Conservation (phyloP, 2,888 invertebrate species). For the Mellilla xanthometata region DNA sequence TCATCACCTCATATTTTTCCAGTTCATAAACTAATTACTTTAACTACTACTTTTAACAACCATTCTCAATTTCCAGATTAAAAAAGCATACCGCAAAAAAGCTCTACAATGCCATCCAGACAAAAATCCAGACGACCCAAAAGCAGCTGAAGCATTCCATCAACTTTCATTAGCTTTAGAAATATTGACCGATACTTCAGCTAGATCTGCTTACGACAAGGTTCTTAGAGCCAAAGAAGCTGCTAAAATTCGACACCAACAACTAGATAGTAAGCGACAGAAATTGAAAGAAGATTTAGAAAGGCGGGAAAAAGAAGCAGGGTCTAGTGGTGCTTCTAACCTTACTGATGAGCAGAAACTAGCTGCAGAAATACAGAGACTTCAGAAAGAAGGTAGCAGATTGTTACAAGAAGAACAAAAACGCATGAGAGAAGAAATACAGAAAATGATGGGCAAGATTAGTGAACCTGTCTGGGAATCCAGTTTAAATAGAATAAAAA, state of each 20-base stretch:
- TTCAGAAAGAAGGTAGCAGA: conserved; percentile 92
- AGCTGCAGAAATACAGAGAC: conserved; percentile 89
- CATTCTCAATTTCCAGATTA: conserved; percentile 78
- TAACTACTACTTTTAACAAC: background rate
- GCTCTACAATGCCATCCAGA: conserved; percentile 98
- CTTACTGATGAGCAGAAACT: conserved; percentile 82
- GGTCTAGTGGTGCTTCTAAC: conserved; percentile 51
- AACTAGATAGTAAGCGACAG: conserved; percentile 92
- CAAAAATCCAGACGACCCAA: conserved; percentile 97
- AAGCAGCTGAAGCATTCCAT: conserved; percentile 94
- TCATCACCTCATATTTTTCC: too few relatives aligned
- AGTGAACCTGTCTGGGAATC: conserved; percentile 78
- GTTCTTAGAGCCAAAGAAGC: conserved; percentile 92
- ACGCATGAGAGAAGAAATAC: conserved; percentile 85
- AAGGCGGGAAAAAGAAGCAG: conserved; percentile 88
- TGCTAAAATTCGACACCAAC: conserved; percentile 88
- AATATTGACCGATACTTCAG: conserved; percentile 91
- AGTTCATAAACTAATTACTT: too few relatives aligned
- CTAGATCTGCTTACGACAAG: conserved; percentile 94
- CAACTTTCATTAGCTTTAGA: conserved; percentile 93
- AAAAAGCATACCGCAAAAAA: conserved; percentile 96
- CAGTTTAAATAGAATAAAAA: conserved; percentile 86
- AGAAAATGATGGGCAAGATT: conserved; percentile 76
- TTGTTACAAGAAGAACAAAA: conserved; percentile 88
- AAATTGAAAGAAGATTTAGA: conserved; percentile 96